Evolutionary conservation across 2,797 vertebrate genomes (phyloP).

Genomic region (Streptopelia turtur): DNA sequence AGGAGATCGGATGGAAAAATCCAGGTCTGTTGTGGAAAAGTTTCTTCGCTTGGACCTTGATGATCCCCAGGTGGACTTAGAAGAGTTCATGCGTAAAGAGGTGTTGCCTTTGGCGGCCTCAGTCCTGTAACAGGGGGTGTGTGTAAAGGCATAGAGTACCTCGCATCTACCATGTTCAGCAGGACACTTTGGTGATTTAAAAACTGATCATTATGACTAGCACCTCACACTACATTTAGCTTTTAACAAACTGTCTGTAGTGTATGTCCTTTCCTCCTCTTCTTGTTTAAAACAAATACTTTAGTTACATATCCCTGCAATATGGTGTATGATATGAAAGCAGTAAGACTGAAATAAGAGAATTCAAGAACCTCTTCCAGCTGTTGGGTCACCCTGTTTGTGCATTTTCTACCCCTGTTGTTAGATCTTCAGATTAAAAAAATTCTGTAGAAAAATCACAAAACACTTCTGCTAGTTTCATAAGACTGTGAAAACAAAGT

Average conservation of each 20-base stretch:
- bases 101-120: slow-evolving; percentile 80
- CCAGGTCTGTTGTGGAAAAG: slow-evolving; percentile 83
- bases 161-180: background rate
- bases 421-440: background rate
- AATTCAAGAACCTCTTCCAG: background rate
- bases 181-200: background rate
- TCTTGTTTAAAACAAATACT: background rate
- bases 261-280: background rate
- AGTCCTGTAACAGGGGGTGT: slow-evolving; percentile 52
- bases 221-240: background rate
- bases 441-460: background rate
- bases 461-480: background rate
- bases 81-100: slow-evolving; percentile 85
- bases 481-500: background rate
- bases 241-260: background rate
- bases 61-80: slow-evolving; percentile 83
- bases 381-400: background rate
- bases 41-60: slow-evolving; percentile 90
- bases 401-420: background rate
- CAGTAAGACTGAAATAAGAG: background rate
- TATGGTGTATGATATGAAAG: background rate
- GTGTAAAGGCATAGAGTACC: background rate
- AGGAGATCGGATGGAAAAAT: slow-evolving; percentile 83
- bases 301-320: background rate
- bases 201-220: background rate